Evolutionary conservation across 2,888 invertebrate species (phyloP).

Genomic region (Vanessa cardui): DNA sequence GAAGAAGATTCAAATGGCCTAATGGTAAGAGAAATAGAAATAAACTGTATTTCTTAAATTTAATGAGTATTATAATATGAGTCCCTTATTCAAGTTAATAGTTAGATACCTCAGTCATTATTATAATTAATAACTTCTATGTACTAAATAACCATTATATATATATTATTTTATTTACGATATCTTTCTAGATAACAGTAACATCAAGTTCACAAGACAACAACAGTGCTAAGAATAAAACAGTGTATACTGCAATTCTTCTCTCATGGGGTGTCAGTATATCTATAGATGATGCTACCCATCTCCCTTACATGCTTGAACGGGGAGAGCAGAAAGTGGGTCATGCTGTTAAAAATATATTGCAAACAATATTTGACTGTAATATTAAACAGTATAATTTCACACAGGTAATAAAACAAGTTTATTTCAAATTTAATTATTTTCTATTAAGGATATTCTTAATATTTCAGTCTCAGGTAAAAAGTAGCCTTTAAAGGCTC

Average conservation of each 20-base stretch:
- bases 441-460: neutral
- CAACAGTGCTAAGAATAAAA: conserved; percentile 38
- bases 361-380: conserved; percentile 75
- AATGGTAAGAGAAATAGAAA: conserved; percentile 51
- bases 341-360: conserved; percentile 58
- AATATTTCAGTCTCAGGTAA: neutral
- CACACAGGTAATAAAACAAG: conserved; percentile 60
- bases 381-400: conserved; percentile 67
- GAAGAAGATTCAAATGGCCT: conserved; percentile 68
- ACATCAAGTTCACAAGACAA: conserved; percentile 51
- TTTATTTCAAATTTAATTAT: neutral
- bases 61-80: neutral
- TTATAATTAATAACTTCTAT: no score
- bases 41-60: neutral
- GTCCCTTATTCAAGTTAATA: no score
- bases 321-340: conserved; percentile 67
- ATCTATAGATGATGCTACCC: conserved; percentile 53
- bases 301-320: conserved; percentile 75
- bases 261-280: conserved; percentile 68
- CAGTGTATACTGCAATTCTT: conserved; percentile 63
- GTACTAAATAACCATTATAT: neutral
- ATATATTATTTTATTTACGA: neutral
- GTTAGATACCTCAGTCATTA: no score
- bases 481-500: neutral
- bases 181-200: conserved; percentile 62